Evolutionary conservation across 2,797 vertebrate genomes (phyloP).

Genomic region (Sorex maritimensis): DNA sequence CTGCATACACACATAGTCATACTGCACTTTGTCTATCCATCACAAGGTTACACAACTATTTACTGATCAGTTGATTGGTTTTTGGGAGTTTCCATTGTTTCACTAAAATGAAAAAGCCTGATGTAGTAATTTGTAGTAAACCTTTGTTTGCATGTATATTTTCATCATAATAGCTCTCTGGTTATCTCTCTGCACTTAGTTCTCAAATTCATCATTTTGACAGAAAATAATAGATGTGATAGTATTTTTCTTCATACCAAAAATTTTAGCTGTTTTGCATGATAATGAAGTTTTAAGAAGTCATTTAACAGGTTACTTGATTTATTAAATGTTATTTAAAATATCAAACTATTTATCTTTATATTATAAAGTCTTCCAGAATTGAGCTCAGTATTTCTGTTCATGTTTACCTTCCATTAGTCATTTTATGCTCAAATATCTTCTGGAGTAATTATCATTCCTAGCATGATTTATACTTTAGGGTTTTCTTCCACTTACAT

Average conservation of each 20-base stretch:
- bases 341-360: not conserved
- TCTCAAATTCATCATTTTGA: conserved; percentile 15
- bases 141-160: not conserved
- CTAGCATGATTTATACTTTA: not conserved
- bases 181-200: not conserved
- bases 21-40: not conserved
- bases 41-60: not conserved
- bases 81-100: not conserved
- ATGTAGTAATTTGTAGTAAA: not conserved
- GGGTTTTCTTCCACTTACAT: not conserved
- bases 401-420: not conserved
- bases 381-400: not conserved
- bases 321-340: conserved; percentile 44
- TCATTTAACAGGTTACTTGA: not conserved
- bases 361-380: not conserved
- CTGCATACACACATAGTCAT: not conserved
- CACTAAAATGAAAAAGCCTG: not conserved
- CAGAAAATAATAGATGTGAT: conserved; percentile 10
- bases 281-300: not conserved
- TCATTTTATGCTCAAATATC: conserved; percentile 14
- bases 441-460: conserved; percentile 43
- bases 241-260: conserved; percentile 8
- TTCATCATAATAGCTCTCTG: not conserved
- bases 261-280: conserved; percentile 2
- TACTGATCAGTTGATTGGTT: not conserved